Evolutionary conservation across 2,888 invertebrate species (phyloP).

Genomic region (Himalopsyche anomala): DNA sequence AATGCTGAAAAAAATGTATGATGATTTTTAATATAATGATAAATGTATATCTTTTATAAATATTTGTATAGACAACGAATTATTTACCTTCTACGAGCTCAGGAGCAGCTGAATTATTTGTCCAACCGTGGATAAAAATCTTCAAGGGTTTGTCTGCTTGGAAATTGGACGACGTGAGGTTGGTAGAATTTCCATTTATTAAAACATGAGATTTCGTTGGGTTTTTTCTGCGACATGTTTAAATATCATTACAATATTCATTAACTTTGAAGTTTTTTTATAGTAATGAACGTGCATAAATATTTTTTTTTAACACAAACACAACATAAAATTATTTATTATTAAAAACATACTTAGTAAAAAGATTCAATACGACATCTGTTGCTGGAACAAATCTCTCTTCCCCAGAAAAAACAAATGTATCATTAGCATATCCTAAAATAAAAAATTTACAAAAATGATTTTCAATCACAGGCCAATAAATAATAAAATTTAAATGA

Average conservation of each 20-base stretch:
- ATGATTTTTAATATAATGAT: too few species aligned
- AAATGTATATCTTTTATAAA: too few species aligned
- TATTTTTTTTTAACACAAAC: too few species aligned
- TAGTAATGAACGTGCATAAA: too few species aligned
- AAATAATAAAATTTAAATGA: neutral
- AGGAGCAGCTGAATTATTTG: neutral
- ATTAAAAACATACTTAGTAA: conserved; percentile 69
- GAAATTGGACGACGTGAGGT: conserved; percentile 48
- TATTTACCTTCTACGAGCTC: conserved; percentile 70
- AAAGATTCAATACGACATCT: conserved; percentile 72
- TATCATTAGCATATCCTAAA: neutral
- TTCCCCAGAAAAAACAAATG: neutral
- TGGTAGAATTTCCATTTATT: conserved; percentile 51
- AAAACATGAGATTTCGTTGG: conserved; percentile 47
- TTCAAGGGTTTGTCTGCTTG: conserved; percentile 51
- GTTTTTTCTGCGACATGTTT: conserved; percentile 50
- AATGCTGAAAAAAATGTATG: conserved; percentile 68
- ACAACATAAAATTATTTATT: neutral
- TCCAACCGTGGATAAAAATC: conserved; percentile 56
- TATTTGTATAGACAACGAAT: too few species aligned
- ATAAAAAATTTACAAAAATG: neutral
- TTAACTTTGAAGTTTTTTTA: neutral
- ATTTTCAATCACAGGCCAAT: too few species aligned
- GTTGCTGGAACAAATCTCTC: conserved; percentile 57
- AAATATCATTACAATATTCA: neutral